Evolutionary conservation across 2,888 invertebrate species (phyloP).

Genomic region (Athalia rosae): DNA sequence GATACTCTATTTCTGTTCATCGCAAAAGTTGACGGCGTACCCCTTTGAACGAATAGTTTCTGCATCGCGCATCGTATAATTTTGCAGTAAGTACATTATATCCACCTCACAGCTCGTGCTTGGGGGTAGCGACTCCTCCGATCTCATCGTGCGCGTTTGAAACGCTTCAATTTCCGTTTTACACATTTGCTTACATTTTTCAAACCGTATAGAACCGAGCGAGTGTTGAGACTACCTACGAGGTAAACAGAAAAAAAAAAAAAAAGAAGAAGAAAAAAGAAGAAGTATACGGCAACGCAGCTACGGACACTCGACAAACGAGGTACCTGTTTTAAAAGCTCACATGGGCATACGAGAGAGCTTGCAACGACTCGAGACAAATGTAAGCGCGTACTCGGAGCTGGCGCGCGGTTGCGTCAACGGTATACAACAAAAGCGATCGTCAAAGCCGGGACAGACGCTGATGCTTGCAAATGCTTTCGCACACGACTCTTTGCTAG

Average conservation of each 20-base stretch:
- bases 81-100: too few relatives aligned
- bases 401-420: conserved; percentile 24
- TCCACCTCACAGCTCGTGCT: not conserved
- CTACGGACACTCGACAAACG: conserved; percentile 9
- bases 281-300: not conserved
- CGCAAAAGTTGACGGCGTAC: too few relatives aligned
- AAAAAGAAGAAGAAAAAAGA: conserved; percentile 2
- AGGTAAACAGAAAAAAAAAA: too few relatives aligned
- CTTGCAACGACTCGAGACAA: conserved; percentile 30
- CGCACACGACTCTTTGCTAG: not conserved
- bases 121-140: not conserved
- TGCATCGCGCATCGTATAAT: too few relatives aligned
- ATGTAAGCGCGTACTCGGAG: conserved; percentile 30
- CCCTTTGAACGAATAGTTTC: too few relatives aligned
- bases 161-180: conserved; percentile 31
- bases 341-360: not conserved
- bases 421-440: conserved; percentile 26
- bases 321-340: conserved; percentile 28
- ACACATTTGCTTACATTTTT: not conserved
- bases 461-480: conserved; percentile 19
- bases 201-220: too few relatives aligned
- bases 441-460: conserved; percentile 30
- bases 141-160: conserved; percentile 26
- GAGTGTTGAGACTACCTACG: too few relatives aligned
- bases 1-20: too few relatives aligned